Evolutionary conservation across 2,888 invertebrate species (phyloP).

Genomic region (Micoletzkya japonica): DNA sequence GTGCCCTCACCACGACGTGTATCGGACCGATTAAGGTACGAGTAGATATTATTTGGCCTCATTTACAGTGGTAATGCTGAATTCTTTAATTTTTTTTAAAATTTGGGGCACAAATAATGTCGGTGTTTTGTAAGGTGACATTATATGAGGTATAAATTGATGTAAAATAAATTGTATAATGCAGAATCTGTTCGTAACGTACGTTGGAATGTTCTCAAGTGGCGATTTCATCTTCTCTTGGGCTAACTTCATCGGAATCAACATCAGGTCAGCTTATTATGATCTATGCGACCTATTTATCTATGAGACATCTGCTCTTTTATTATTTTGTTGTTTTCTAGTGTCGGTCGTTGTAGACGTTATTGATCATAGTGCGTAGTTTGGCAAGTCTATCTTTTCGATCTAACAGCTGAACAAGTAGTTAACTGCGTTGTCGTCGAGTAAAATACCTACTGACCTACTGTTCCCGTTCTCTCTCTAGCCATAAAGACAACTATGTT

Average conservation of each 20-base stretch:
- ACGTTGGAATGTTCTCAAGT: slow-evolving; percentile 95
- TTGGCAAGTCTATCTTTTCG: too few relatives aligned
- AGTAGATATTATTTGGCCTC: too few relatives aligned
- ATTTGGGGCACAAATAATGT: neutral
- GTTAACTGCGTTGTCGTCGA: too few relatives aligned
- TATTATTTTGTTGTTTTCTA: slow-evolving; percentile 5
- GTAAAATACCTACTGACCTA: too few relatives aligned
- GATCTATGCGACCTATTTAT: neutral
- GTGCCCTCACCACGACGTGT: slow-evolving; percentile 96
- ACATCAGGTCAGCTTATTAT: slow-evolving; percentile 68
- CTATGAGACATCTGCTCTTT: neutral
- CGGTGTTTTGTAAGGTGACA: neutral
- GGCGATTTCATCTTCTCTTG: slow-evolving; percentile 94
- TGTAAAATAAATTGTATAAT: neutral
- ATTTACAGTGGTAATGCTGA: neutral
- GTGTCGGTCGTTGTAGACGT: neutral
- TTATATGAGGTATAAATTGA: neutral
- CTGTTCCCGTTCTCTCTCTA: too few relatives aligned
- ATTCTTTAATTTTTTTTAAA: neutral
- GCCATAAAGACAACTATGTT: too few relatives aligned
- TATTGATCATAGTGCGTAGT: neutral
- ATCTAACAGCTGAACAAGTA: too few relatives aligned
- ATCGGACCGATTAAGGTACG: slow-evolving; percentile 87
- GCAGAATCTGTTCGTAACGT: slow-evolving; percentile 89
- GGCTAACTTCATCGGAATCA: slow-evolving; percentile 92